Conservation (phyloP, 2,888 invertebrate species). For the Drosophila prolongata region DNA sequence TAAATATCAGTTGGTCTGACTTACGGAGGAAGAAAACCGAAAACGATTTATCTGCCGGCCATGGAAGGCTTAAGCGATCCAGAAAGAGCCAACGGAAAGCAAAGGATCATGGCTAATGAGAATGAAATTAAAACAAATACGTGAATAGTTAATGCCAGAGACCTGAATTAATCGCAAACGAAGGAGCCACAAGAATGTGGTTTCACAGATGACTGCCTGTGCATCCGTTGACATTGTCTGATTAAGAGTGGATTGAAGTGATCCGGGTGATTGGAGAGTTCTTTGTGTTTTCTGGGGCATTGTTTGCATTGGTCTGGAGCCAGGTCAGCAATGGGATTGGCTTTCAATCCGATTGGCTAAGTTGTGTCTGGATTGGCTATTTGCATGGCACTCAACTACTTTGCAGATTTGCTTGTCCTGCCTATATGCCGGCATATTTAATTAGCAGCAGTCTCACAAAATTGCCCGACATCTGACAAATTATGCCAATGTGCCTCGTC, state of each 20-base stretch:
- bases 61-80: not conserved
- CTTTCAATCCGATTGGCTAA: slow-evolving; percentile 43
- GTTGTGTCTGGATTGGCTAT: slow-evolving; percentile 53
- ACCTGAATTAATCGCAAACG: slow-evolving; percentile 23
- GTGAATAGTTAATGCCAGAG: not conserved
- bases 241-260: slow-evolving; percentile 55
- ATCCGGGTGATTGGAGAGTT: slow-evolving; percentile 19
- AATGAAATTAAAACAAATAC: slow-evolving; percentile 16
- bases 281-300: slow-evolving; percentile 25
- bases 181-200: slow-evolving; percentile 37
- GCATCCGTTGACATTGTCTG: slow-evolving; percentile 55
- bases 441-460: slow-evolving; percentile 59
- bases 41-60: not conserved
- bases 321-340: slow-evolving; percentile 25
- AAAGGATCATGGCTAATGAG: slow-evolving; percentile 10
- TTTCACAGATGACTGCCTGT: slow-evolving; percentile 26
- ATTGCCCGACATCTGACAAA: slow-evolving; percentile 64
- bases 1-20: slow-evolving; percentile 33
- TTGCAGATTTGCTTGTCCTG: slow-evolving; percentile 55
- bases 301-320: slow-evolving; percentile 23
- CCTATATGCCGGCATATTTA: slow-evolving; percentile 68
- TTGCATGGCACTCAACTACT: slow-evolving; percentile 50
- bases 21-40: not conserved
- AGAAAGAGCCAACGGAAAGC: not conserved
- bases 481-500: slow-evolving; percentile 59